Evolutionary conservation across 2,113 vertebrate genomes (phyloP), one percentile per base, ranked within the genome.

Genomic region (Microcebus griseorufus): DNA sequence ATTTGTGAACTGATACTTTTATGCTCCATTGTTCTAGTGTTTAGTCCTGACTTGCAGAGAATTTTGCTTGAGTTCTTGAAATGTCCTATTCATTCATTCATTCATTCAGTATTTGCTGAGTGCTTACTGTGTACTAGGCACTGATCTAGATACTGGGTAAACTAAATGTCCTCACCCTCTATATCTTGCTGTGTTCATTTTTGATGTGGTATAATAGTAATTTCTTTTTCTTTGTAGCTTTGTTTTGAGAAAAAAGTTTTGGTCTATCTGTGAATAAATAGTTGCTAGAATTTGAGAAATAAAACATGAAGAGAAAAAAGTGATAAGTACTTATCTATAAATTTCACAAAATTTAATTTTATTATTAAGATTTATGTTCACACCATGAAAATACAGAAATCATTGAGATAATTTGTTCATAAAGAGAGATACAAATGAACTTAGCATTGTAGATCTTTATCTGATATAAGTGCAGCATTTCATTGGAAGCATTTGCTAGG

Each of bases 401-500:
- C 39, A 8, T 42, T 37, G n/a, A 60, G 17, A 60, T 39, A 6
- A n/a, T n/a, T 87, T 97, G 67, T 94, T 96, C 83, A 93, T 95
- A 97, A 55, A 97, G 69, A 81, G 82, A 69, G 81, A 6, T 84
- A 34, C n/a, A 42, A 39, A 20, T 67, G 84, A 81, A 42, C 45
- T 37, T 27, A 64, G 22, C 2, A 34, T 65, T n/a, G 0, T 11
- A 17, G 51, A n/a, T 1, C 17, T 84, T 80, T 23, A 2, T 92
- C 95, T 73, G 18, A 83, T 81, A 55, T 72, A 62, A 92, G 73
- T 48, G 13, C 6, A 83, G 39, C 64, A 73, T 95, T 88, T 94
- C 76, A 79, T 3, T 86, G 80, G 92, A 93, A 93, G 62, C 90
- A 76, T 12, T 22, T 73, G 96, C 82, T 95, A 88, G 86, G 72